Evolutionary conservation across 2,888 invertebrate species (phyloP), one percentile per base, ranked within the genome.

Genomic region (Tryphoninae sp.): DNA sequence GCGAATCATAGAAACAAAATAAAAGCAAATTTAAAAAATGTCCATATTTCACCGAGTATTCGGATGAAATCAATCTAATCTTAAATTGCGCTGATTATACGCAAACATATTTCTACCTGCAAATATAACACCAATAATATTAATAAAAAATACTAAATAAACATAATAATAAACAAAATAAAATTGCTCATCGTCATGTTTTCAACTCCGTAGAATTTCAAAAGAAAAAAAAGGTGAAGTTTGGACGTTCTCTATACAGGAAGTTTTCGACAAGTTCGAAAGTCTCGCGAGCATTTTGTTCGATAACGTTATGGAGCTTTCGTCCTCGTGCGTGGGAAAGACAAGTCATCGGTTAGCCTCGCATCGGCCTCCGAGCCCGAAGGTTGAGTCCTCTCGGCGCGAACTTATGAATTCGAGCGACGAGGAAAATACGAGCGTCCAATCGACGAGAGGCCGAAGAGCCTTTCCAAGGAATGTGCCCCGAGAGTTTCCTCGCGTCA

Each of bases 1-100:
- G 91, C 2, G 11, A 78, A 67, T 22, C 11, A 49, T 6, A 90
- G 89, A 77, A 86, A 86, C 9, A 69, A 64, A 22, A 19, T 19
- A 53, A 45, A 13, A 8, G 9, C 45, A 45, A 45, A 45, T 45
- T 45, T 19, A 19, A 19, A 19, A 19, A 19, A 19, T 19, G 0
- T 19, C 19, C 19, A 19, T 19, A 19, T 19, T 19, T 19, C 19
- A 19, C 19, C 19, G 19, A 19, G 19, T 19, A 19, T 19, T 1
- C 19, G 19, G 19, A 19, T 19, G 19, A 19, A 19, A 19, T 19
- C 19, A 19, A 1, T 19, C 19, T 19, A 19, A 19, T 19, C 19
- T 19, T 19, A 19, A 19, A 19, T 19, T 19, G 19, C 19, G 19
- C 19, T 1, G 1, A 19, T 1, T 19, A 19, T 19, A 11, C 45